Evolutionary conservation across 2,888 invertebrate species (phyloP).

Genomic region (Cotesia congregata): DNA sequence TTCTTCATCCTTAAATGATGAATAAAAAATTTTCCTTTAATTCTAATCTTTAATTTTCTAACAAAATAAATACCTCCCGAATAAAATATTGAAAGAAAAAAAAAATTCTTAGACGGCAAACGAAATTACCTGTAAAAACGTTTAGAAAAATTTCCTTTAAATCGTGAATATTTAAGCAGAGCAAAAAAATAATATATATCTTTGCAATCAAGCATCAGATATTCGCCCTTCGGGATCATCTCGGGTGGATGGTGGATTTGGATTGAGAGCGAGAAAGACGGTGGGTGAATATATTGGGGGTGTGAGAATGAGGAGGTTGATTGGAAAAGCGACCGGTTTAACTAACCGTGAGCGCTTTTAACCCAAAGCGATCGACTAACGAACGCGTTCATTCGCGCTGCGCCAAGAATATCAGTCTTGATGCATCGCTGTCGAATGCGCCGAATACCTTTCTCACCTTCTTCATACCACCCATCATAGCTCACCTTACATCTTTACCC

Average conservation of each 20-base stretch:
- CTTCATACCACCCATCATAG: constrained; percentile 9
- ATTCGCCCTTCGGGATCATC: constrained; percentile 41
- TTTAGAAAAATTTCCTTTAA: constrained; percentile 9
- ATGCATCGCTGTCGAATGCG: constrained; percentile 28
- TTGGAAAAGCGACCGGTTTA: constrained; percentile 63
- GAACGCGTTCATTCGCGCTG: constrained; percentile 54
- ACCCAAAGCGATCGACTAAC: constrained; percentile 62
- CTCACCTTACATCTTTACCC: background rate
- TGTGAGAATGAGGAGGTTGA: constrained; percentile 52
- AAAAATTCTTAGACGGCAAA: background rate
- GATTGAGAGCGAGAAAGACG: constrained; percentile 37
- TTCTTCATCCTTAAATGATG: too few species aligned
- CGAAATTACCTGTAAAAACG: constrained; percentile 22
- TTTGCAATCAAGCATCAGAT: constrained; percentile 43
- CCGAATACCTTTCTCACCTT: constrained; percentile 21
- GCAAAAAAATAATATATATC: constrained; percentile 38
- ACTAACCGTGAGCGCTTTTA: constrained; percentile 63
- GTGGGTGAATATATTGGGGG: constrained; percentile 39
- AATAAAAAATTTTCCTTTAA: too few species aligned
- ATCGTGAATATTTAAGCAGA: constrained; percentile 22
- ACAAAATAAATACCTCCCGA: too few species aligned
- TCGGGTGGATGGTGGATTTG: constrained; percentile 25
- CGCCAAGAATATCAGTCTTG: constrained; percentile 52
- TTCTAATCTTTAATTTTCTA: too few species aligned
- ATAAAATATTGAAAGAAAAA: background rate